Evolutionary conservation across 1,140 invertebrate species (phyloP).

Genomic region (Thaumetopoea pityocampa): DNA sequence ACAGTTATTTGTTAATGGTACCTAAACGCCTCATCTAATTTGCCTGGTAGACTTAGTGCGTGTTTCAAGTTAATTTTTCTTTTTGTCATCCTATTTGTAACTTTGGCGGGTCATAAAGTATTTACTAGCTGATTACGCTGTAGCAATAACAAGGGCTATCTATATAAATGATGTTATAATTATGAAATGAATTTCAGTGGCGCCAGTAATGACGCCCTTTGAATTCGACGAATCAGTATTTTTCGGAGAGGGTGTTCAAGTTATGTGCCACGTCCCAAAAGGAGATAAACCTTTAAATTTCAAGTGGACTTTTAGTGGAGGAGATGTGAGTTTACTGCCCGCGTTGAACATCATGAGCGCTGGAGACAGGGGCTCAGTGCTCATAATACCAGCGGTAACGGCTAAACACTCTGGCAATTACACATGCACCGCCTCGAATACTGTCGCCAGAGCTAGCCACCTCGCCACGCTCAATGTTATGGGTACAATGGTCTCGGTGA

Average conservation of each 20-base stretch:
- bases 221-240: conserved; percentile 72
- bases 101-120: conserved; percentile 65
- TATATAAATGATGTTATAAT: background rate
- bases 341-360: conserved; percentile 77
- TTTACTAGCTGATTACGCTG: background rate
- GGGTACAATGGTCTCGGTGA: conserved; percentile 56
- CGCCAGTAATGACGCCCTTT: conserved; percentile 65
- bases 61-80: conserved; percentile 29
- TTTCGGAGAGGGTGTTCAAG: conserved; percentile 82
- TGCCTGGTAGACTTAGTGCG: conserved; percentile 33
- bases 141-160: background rate
- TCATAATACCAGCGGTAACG: conserved; percentile 76
- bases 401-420: conserved; percentile 86
- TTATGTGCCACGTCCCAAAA: conserved; percentile 82
- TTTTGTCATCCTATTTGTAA: conserved; percentile 44
- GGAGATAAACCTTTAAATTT: conserved; percentile 83
- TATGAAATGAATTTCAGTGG: conserved; percentile 54
- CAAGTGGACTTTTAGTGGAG: conserved; percentile 79
- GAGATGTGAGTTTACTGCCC: conserved; percentile 69
- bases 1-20: conserved; percentile 83
- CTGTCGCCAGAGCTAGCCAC: conserved; percentile 82
- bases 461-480: conserved; percentile 79
- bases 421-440: conserved; percentile 86
- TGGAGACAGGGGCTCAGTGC: conserved; percentile 75
- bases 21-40: conserved; percentile 16